Base-by-base conservation (phyloP, 1,140 invertebrate species). In the Drosophila varians region DNA sequence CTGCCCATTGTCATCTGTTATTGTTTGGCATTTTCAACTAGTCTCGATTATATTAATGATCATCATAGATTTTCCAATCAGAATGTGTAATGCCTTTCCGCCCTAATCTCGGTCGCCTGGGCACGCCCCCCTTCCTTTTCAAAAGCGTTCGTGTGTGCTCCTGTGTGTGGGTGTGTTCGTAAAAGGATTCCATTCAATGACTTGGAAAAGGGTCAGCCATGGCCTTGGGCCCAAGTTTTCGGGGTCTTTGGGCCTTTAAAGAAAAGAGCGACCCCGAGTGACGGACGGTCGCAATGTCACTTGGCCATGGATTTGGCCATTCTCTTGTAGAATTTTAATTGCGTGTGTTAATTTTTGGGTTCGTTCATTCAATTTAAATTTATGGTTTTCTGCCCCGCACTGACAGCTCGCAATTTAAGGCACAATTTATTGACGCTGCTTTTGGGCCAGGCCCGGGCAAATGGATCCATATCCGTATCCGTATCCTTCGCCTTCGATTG, bases 11-110 rank as follows among this genome's bases (percentile, higher is more conserved):
- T 49, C 71, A 45, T 64, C 62, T 74, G 55, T 75, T 84, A 83
- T 83, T 84, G 58, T 78, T 75, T 69, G 79, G 49, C 57, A 57
- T 68, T 73, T 68, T 64, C 46, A 53, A 78, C 54, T 70, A 58
- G 60, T 77, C 68, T 69, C 75, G 77, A 61, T 83, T 83, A 71
- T 83, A 83, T 83, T 83, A 83, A 83, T 83, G 78, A 83, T 77
- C 78, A 79, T 75, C 75, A 72, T 79, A 79, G 75, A 86, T 84
- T 83, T 84, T 68, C 71, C 79, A 84, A 84, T 86, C 80, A 84
- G 71, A 72, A 45, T 64, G 54, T 79, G 57, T 76, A 75, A 64
- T 75, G 70, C 69, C 43, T 74, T 74, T 73, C 26, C 12, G 71
- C 58, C 72, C 57, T 65, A 68, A 78, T 61, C 54, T 43, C 46